Conservation (phyloP, 2,888 invertebrate genomes). For the Sicus ferrugineus region DNA sequence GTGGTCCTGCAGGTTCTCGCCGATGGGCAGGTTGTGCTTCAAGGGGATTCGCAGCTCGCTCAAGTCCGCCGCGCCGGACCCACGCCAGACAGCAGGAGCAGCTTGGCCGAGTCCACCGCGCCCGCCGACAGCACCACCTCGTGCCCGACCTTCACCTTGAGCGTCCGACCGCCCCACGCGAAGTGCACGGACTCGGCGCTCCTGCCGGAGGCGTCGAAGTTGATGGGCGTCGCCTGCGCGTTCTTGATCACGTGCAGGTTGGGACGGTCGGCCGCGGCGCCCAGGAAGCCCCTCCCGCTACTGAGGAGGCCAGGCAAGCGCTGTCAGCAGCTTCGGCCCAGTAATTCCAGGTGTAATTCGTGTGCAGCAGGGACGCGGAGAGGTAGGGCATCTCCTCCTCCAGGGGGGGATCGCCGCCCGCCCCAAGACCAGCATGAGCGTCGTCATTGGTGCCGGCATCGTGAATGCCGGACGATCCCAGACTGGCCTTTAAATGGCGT, state of each 20-base stretch:
- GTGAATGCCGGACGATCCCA: constrained; percentile 64
- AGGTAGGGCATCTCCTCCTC: constrained; percentile 55
- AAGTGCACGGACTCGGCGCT: constrained; percentile 65
- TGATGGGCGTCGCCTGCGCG: constrained; percentile 67
- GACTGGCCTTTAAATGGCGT: constrained; percentile 68
- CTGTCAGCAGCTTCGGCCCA: constrained; percentile 49
- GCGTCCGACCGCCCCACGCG: constrained; percentile 64
- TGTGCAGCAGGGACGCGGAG: constrained; percentile 48
- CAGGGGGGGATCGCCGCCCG: constrained; percentile 65
- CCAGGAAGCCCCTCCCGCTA: constrained; percentile 76
- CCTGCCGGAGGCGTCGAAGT: constrained; percentile 63
- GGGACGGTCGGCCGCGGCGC: constrained; percentile 64
- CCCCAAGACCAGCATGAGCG: constrained; percentile 62
- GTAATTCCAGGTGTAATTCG: constrained; percentile 53
- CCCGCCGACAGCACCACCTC: constrained; percentile 61
- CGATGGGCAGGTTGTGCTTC: constrained; percentile 65
- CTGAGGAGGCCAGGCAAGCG: constrained; percentile 48
- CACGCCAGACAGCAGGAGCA: constrained; percentile 60
- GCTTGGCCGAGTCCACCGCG: constrained; percentile 55
- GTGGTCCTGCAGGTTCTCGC: constrained; percentile 83
- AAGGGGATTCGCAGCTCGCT: constrained; percentile 47
- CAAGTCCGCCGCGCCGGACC: constrained; percentile 53
- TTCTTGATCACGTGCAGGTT: constrained; percentile 71
- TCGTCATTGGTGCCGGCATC: constrained; percentile 49
- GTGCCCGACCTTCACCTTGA: constrained; percentile 46